These are phyloP conservation scores for Phaedon cochleariae DNA, from an alignment of 2,888 invertebrate species.

Conservation along the genomic window DNA sequence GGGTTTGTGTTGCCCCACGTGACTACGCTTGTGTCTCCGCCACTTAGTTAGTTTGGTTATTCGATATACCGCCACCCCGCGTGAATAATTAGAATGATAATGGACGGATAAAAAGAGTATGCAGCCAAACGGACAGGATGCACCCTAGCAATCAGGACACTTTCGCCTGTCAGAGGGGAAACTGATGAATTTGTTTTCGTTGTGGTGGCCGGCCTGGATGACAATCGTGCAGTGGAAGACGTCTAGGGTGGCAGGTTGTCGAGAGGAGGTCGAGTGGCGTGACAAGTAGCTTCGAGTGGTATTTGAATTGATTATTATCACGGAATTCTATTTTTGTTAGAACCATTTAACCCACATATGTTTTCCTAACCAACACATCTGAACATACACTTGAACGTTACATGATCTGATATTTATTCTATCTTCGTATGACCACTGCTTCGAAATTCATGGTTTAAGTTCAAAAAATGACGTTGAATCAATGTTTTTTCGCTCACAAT, in stretches of 20 bases:
- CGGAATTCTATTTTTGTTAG: background rate
- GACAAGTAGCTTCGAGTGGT: background rate
- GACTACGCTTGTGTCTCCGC: constrained; percentile 51
- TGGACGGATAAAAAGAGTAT: constrained; percentile 61
- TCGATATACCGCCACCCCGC: constrained; percentile 56
- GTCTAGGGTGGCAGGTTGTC: constrained; percentile 56
- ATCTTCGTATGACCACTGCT: too few species aligned
- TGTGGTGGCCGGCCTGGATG: constrained; percentile 56
- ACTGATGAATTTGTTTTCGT: constrained; percentile 61
- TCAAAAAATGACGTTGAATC: too few species aligned
- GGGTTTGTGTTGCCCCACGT: too few species aligned
- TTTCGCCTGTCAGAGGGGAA: constrained; percentile 59
- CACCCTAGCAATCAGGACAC: constrained; percentile 53
- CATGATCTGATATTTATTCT: too few species aligned
- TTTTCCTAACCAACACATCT: too few species aligned
- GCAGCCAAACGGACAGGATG: constrained; percentile 57
- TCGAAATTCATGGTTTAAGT: too few species aligned
- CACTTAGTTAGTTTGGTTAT: constrained; percentile 63
- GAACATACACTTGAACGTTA: too few species aligned
- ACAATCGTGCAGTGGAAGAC: background rate
- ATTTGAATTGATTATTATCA: background rate
- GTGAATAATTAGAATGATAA: constrained; percentile 64
- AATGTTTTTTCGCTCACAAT: too few species aligned
- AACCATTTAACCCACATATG: too few species aligned
- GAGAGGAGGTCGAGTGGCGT: constrained; percentile 36